Evolutionary conservation across 1,140 invertebrate genomes (phyloP).

Genomic region (Helicorthomorpha holstii): DNA sequence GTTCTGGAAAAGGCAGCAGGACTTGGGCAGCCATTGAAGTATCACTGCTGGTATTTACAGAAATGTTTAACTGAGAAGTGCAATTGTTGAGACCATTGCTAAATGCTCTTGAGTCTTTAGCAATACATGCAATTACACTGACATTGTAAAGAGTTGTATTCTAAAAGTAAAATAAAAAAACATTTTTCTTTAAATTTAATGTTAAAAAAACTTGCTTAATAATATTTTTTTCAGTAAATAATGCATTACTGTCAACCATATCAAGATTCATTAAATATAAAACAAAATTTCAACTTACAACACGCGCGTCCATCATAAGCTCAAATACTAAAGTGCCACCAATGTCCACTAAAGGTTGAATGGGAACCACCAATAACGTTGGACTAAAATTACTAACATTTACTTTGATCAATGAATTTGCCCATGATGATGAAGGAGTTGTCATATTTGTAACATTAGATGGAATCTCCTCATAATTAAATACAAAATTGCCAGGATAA

Average conservation of each 20-base stretch:
- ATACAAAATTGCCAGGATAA: constrained; percentile 16
- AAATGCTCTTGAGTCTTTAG: not conserved
- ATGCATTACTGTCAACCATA: not conserved
- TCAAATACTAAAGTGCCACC: constrained; percentile 17
- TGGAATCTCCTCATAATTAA: constrained; percentile 9
- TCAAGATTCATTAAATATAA: too few species aligned
- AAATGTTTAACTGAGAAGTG: not conserved
- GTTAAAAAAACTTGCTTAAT: not conserved
- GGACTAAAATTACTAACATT: constrained; percentile 14
- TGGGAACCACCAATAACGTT: constrained; percentile 13
- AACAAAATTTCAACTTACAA: too few species aligned
- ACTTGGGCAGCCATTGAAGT: not conserved
- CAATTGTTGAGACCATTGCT: not conserved
- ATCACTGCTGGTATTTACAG: constrained; percentile 3
- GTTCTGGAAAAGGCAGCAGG: constrained; percentile 8
- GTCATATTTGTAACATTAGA: not conserved
- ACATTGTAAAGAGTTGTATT: constrained; percentile 6
- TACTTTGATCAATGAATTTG: constrained; percentile 10
- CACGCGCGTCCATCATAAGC: constrained; percentile 13
- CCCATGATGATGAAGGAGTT: constrained; percentile 12
- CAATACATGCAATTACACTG: constrained; percentile 6
- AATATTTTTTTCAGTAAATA: too few species aligned
- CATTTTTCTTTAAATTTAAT: not conserved
- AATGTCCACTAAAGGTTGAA: constrained; percentile 16
- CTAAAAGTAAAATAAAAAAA: constrained; percentile 3